Percentiles rank a stretch among this genome's conserved stretches.
Conservation (phyloP, 1,140 invertebrate genomes). For the Steinernema feltiae region DNA sequence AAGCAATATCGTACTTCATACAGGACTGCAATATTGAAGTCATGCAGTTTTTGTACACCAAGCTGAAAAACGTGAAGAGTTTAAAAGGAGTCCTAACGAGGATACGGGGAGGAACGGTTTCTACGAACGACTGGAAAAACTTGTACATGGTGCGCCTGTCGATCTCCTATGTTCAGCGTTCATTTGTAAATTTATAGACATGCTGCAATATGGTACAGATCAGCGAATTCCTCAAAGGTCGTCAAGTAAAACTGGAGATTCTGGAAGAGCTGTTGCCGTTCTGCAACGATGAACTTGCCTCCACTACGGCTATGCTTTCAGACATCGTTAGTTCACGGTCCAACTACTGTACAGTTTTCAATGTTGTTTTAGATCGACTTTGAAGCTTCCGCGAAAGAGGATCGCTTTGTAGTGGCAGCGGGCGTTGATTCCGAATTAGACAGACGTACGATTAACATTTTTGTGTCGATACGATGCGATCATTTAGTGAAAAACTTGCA, state of each 20-base stretch:
- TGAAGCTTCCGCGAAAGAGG: conserved; percentile 44
- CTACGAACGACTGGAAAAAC: conserved; percentile 44
- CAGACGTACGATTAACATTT: conserved; percentile 30
- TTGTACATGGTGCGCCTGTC: conserved; percentile 37
- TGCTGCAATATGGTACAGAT: conserved; percentile 39
- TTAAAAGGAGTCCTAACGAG: conserved; percentile 40
- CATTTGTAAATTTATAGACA: conserved; percentile 24
- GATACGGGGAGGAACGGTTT: conserved; percentile 35
- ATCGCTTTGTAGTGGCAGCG: conserved; percentile 47
- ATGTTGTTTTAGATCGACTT: conserved; percentile 46
- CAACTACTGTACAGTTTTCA: not conserved
- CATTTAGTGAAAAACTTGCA: conserved; percentile 46
- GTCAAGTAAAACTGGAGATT: conserved; percentile 39
- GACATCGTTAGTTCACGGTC: conserved; percentile 19
- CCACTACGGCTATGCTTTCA: not conserved
- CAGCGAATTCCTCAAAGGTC: conserved; percentile 29
- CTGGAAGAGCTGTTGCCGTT: conserved; percentile 33
- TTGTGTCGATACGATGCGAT: not conserved
- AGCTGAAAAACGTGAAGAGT: conserved; percentile 37
- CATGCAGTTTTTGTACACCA: conserved; percentile 26
- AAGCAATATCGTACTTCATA: conserved; percentile 47
- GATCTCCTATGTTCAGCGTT: not conserved
- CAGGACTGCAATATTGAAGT: conserved; percentile 50
- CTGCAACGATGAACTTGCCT: conserved; percentile 38
- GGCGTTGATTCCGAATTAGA: conserved; percentile 51